Evolutionary conservation across 2,888 invertebrate genomes (phyloP), one percentile per base, ranked within the genome.

Genomic region (Pinctada fucata): DNA sequence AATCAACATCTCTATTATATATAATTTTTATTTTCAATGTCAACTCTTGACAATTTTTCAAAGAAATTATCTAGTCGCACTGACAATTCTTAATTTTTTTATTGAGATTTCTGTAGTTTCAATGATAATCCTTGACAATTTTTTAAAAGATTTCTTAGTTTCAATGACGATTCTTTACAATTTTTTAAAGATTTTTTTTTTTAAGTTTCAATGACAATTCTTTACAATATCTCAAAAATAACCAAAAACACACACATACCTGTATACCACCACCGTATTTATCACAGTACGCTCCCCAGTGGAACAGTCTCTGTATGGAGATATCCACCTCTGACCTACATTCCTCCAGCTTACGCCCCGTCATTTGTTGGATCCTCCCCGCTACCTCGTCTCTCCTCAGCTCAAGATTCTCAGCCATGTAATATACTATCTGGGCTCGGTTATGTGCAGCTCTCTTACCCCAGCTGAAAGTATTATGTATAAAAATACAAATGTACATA

Each of bases 391-490:
- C 85, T 3, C 88, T 82, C 3, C 92, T 83, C 58, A 89, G 80
- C 79, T 92, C 91, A 67, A 93, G 85, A 80, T 93, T 93, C 84
- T 93, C 93, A 2, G 93, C 93, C 85, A 93, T 87, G 84, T 93
- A 93, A 84, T 91, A 93, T 47, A 93, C 87, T 72, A 93, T 92
- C 89, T 93, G 93, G 0, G 93, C 92, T 3, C 92, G 88, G 83
- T 93, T 93, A 86, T 92, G 91, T 3, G 92, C 92, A 31, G 92
- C 89, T 68, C 92, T 83, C 83, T 92, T 91, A 52, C 91, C 89
- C 93, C 92, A 92, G 3, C 92, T 93, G 85, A 72, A 78, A 65
- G 31, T 31, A 31, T 31, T 31, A 75, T 16, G 2, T 48, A 49
- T 49, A 47, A 47, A 49, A 5, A 70, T 16, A 67, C n/a, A 67